Base-by-base conservation (phyloP, 1,140 invertebrate species). In the Nephila pilipes region DNA sequence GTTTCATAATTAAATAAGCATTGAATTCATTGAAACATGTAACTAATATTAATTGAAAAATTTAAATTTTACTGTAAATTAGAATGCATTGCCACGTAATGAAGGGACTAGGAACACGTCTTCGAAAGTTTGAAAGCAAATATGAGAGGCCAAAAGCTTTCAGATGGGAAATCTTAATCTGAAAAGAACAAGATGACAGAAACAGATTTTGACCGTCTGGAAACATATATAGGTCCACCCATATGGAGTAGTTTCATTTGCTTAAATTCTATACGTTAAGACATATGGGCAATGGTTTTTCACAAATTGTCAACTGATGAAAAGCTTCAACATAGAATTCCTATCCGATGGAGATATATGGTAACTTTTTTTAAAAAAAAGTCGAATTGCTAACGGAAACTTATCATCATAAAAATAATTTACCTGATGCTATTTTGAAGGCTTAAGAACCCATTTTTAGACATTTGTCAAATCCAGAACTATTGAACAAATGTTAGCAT, bases 261-360 rank as follows among this genome's bases (percentile, higher is more conserved):
- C 22, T 6, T 89, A 12, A n/a, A 20, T 4, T 10, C 6, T n/a
- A 89, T 89, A 54, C 5, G 20, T 3, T 32, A 80, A 69, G 57
- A 16, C n/a, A 69, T 89, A 46, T 89, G 87, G 87, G 87, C 87
- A 80, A 75, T 80, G 8, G 81, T 89, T 55, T 75, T 75, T 8
- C 87, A 89, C 25, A 89, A 75, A n/a, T 46, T n/a, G n/a, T n/a
- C n/a, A n/a, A n/a, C n/a, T n/a, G n/a, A n/a, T n/a, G n/a, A n/a
- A n/a, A n/a, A n/a, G 12, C 18, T 89, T 58, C 4, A 89, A 22
- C 3, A 38, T 80, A 20, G 60, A 89, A 18, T 5, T 10, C 22
- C 57, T 58, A 25, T 10, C 81, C 6, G 58, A 63, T 69, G 57
- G n/a, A n/a, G 38, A 25, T 89, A 38, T 89, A 80, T 14, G 58